Percentiles rank a stretch among this genome's conserved stretches.
Conservation (phyloP, 2,888 invertebrate genomes). For the Thymelicus sylvestris region DNA sequence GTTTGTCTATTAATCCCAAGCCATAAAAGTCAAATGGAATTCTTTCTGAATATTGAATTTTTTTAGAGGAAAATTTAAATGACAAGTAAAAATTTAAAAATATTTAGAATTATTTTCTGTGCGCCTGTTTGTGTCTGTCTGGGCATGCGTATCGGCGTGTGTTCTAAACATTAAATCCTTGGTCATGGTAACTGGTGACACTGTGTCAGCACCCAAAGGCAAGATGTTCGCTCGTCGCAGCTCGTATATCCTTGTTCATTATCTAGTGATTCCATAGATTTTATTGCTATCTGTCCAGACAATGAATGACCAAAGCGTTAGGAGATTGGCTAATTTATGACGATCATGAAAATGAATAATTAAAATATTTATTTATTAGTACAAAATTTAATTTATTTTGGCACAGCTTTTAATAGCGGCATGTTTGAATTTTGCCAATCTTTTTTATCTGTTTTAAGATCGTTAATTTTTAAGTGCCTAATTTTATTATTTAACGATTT, state of each 20-base stretch:
- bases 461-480: too few species aligned
- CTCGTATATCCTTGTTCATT: conserved; percentile 70
- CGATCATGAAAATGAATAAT: conserved; percentile 11
- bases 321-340: conserved; percentile 44
- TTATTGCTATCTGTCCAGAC: conserved; percentile 57
- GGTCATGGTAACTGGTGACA: background rate
- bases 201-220: conserved; percentile 26
- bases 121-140: too few species aligned
- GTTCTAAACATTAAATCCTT: background rate
- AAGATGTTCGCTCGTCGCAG: conserved; percentile 33
- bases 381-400: background rate
- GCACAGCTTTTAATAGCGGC: background rate
- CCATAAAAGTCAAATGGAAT: too few species aligned
- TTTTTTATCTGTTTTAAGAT: background rate
- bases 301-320: conserved; percentile 50
- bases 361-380: background rate
- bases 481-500: too few species aligned
- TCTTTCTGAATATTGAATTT: too few species aligned
- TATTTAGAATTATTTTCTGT: too few species aligned
- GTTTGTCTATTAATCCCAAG: too few species aligned
- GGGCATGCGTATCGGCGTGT: too few species aligned
- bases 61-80: too few species aligned
- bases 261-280: conserved; percentile 61
- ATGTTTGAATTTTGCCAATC: background rate
- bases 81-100: too few species aligned